phyloP scores from a whole-genome alignment of 2,888 invertebrate species.

The Eugnorisma glareosa region DNA sequence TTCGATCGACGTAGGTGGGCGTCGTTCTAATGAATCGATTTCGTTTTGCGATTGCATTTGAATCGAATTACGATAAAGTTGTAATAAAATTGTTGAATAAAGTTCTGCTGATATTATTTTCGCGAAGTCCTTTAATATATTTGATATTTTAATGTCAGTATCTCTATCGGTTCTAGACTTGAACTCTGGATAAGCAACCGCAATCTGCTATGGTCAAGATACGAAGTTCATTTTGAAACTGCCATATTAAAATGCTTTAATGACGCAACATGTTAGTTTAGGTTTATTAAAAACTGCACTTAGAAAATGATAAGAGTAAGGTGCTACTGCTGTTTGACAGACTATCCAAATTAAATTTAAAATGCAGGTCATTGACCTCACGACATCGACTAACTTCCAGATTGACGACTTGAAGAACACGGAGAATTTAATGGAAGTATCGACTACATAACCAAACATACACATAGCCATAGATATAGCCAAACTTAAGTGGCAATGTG shows the following conservation, averaged over 20 bases:
- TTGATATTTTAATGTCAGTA: neutral
- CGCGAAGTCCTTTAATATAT: slow-evolving; percentile 23
- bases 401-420: neutral
- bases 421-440: neutral
- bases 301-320: neutral
- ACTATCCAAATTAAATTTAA: neutral
- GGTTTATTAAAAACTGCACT: neutral
- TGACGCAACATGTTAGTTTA: neutral
- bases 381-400: too few species aligned
- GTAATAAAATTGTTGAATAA: slow-evolving; percentile 57
- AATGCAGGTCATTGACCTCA: neutral
- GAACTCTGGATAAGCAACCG: neutral
- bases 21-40: slow-evolving; percentile 65
- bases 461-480: too few species aligned
- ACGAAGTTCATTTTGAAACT: neutral
- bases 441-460: neutral
- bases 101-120: slow-evolving; percentile 40
- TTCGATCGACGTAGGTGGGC: slow-evolving; percentile 66
- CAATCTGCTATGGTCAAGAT: neutral
- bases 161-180: neutral
- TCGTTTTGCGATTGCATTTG: slow-evolving; percentile 54
- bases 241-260: neutral
- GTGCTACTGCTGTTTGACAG: neutral
- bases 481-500: too few species aligned
- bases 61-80: slow-evolving; percentile 61